Evolutionary conservation across 2,888 invertebrate genomes (phyloP).

Genomic region (Linyphia triangularis): DNA sequence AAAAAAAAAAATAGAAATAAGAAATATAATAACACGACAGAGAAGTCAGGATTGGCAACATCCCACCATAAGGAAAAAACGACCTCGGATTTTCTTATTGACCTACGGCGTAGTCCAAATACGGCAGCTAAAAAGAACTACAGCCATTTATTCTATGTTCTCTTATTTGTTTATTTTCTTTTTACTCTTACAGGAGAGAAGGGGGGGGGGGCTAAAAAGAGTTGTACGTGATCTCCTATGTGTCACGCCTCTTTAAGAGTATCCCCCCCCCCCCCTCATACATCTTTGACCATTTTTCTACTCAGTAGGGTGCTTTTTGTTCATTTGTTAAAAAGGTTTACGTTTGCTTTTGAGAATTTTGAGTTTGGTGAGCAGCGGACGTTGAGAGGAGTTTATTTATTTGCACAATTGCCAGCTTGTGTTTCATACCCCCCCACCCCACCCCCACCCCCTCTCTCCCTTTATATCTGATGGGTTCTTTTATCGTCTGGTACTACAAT

Average conservation of each 20-base stretch:
- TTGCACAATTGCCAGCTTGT: slow-evolving; percentile 20
- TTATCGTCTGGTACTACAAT: slow-evolving; percentile 15
- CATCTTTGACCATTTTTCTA: slow-evolving; percentile 16
- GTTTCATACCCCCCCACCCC: neutral
- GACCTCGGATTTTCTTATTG: slow-evolving; percentile 52
- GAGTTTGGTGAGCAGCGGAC: slow-evolving; percentile 8
- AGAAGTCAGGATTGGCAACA: slow-evolving; percentile 50
- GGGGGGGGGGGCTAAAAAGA: slow-evolving; percentile 8
- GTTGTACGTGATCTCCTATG: slow-evolving; percentile 59
- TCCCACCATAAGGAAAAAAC: slow-evolving; percentile 32
- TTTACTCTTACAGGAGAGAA: neutral
- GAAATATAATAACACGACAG: neutral
- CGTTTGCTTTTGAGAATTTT: slow-evolving; percentile 45
- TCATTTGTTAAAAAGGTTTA: slow-evolving; percentile 70
- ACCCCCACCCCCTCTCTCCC: neutral
- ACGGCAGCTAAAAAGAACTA: slow-evolving; percentile 52
- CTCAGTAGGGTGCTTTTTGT: slow-evolving; percentile 43
- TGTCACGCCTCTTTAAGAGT: slow-evolving; percentile 56
- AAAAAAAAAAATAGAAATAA: neutral
- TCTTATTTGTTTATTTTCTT: slow-evolving; percentile 39
- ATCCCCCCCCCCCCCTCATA: neutral
- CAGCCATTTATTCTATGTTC: slow-evolving; percentile 26
- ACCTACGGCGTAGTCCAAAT: slow-evolving; percentile 59
- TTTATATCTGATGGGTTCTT: neutral
- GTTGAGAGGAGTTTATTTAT: slow-evolving; percentile 52